These are phyloP conservation scores for Caenorhabditis becei DNA, from an alignment of 2,888 invertebrate species.

Conservation along the genomic window DNA sequence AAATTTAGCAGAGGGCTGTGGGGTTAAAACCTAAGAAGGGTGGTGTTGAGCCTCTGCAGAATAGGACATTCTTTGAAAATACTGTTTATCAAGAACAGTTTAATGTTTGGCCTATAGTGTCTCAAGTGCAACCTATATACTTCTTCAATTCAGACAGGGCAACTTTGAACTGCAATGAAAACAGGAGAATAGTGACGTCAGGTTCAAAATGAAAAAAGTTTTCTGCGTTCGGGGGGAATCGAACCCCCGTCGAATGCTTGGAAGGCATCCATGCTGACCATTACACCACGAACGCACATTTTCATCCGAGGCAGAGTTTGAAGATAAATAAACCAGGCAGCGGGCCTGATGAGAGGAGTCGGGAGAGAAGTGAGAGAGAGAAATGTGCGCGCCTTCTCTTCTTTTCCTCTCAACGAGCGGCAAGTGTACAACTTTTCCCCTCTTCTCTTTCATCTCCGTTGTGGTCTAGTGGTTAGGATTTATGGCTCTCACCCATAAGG, in stretches of 20 bases:
- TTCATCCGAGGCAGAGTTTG: not conserved
- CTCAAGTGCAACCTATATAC: no score
- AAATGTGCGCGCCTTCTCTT: not conserved
- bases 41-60: no score
- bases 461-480: conserved; percentile 76
- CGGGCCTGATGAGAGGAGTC: not conserved
- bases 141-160: no score
- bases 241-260: conserved; percentile 74
- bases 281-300: conserved; percentile 70
- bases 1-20: no score
- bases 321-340: not conserved
- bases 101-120: no score
- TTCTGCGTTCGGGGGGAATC: conserved; percentile 71
- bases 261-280: conserved; percentile 74
- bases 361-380: not conserved
- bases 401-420: not conserved
- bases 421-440: not conserved
- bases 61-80: no score
- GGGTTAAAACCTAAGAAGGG: no score
- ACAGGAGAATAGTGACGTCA: no score
- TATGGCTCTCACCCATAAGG: conserved; percentile 75
- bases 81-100: no score
- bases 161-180: no score
- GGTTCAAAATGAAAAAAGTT: conserved; percentile 44
- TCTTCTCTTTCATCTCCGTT: conserved; percentile 57